These are phyloP conservation scores for Epinephelus moara DNA, from an alignment of 2,113 vertebrate species.

Conservation along the genomic window DNA sequence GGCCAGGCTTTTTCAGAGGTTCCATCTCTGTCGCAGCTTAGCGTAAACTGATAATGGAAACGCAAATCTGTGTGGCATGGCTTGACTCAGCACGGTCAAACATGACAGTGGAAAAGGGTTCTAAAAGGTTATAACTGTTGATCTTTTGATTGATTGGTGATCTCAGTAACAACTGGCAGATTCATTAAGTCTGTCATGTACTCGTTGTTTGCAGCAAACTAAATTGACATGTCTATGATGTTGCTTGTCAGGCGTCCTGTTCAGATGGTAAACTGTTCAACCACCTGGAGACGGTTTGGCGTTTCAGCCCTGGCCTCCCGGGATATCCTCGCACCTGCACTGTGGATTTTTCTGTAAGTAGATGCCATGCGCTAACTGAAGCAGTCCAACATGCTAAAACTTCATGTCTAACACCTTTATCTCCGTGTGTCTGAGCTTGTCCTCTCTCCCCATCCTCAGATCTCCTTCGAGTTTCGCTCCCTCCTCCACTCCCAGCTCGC, in stretches of 20 bases:
- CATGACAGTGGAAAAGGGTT: no score
- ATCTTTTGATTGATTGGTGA: no score
- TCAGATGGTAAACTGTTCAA: conserved; percentile 96
- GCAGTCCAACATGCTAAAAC: background rate
- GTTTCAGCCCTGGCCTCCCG: conserved; percentile 95
- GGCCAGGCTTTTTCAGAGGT: no score
- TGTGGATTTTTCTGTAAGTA: conserved; percentile 94
- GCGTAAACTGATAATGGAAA: no score
- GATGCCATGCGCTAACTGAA: no score
- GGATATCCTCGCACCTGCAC: conserved; percentile 96
- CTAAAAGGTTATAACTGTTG: no score
- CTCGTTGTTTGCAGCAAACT: background rate
- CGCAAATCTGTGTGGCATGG: no score
- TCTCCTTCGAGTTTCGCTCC: conserved; percentile 97
- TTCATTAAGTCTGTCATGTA: background rate
- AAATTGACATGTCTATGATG: background rate
- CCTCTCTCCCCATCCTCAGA: conserved; percentile 75
- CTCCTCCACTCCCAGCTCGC: conserved; percentile 95
- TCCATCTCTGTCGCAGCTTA: no score
- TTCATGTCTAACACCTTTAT: background rate
- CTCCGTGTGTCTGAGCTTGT: background rate
- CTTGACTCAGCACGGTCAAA: no score
- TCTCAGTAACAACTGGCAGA: no score
- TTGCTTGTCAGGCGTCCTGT: conserved; percentile 88
- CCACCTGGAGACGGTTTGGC: conserved; percentile 95